Evolutionary conservation across 2,113 vertebrate species (phyloP).

Genomic region (Merops nubicus): DNA sequence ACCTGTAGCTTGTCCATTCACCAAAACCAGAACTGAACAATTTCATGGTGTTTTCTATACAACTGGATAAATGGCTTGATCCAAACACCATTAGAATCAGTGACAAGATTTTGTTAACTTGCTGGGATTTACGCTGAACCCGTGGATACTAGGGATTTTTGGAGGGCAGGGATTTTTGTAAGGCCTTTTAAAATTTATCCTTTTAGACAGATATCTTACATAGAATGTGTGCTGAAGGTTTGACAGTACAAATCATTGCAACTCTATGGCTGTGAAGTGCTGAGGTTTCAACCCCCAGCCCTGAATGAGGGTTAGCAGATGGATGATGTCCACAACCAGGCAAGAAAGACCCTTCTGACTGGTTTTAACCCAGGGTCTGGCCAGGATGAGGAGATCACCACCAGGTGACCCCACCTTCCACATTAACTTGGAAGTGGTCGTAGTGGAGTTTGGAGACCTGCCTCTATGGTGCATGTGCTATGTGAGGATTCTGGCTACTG

Average conservation of each 20-base stretch:
- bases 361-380: too few species aligned
- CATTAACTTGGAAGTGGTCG: too few species aligned
- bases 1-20: neutral
- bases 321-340: too few species aligned
- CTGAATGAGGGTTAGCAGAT: too few species aligned
- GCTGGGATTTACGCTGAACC: neutral
- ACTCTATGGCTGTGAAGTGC: neutral
- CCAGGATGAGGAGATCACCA: too few species aligned
- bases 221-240: neutral
- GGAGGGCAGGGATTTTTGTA: neutral
- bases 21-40: neutral
- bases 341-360: too few species aligned
- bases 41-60: neutral
- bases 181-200: neutral
- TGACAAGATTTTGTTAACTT: neutral
- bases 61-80: neutral
- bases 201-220: neutral
- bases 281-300: too few species aligned
- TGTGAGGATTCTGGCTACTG: too few species aligned
- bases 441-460: too few species aligned
- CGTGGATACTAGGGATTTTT: neutral
- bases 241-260: neutral
- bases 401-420: too few species aligned
- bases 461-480: too few species aligned
- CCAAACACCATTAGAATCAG: neutral